Base-by-base conservation (phyloP, 2,888 invertebrate genomes). In the Caenorhabditis zanzibari region DNA sequence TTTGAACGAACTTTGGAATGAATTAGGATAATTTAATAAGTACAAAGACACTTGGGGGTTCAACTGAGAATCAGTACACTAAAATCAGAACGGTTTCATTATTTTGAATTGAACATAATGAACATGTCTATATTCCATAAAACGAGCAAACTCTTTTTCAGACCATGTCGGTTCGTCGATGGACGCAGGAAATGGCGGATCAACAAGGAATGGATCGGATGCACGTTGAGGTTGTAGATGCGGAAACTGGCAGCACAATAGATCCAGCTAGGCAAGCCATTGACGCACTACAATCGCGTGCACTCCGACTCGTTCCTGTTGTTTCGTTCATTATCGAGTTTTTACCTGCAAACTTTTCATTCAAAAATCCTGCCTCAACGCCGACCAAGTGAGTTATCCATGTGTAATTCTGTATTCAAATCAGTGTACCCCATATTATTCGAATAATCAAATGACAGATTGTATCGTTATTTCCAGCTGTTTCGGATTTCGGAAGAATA, bases 201-300 rank as follows among this genome's bases (percentile, higher is more conserved):
- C 35, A 81, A 28, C 85, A 88, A 66, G 89, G 88, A 41, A 76
- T 91, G 85, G 91, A 91, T 81, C 87, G 88, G 80, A 79, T 85
- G 58, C 80, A 85, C n/a, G 85, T 85, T 2, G 90, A 91, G 76
- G 91, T 89, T 16, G 91, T 91, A 24, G 91, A 91, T 75, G 91
- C 90, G 9, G 91, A 85, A 86, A 90, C 91, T 19, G 90, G 90
- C 12, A 86, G 88, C 47, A 90, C 91, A 2, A 91, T 91, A 49
- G 91, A 91, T 66, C 91, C 91, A 26, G 90, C 88, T 35, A 85
- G 91, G 47, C 91, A 91, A 77, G 91, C 91, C n/a, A 87, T 90
- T 49, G 91, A 91, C 63, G 91, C 91, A 47, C 84, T 91, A 14
- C 90, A 90, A 81, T 90, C 90, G 19, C 87, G 91, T 52, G 87